These are phyloP conservation scores for Piezodorus guildinii DNA, from an alignment of 1,140 invertebrate species.

Conservation along the genomic window DNA sequence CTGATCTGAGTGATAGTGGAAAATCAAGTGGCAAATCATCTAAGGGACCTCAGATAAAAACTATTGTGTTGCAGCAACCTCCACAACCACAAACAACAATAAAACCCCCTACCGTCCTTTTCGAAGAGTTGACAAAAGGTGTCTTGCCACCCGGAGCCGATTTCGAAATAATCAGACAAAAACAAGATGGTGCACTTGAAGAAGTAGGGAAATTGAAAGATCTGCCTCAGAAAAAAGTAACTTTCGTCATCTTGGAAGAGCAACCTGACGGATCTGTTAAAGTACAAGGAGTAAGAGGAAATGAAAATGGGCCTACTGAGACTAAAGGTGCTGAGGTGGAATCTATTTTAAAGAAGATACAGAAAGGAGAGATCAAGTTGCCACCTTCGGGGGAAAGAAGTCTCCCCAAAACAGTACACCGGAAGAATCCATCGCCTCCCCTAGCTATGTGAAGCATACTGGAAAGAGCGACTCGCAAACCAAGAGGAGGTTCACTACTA, in stretches of 20 bases:
- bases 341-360: slow-evolving; percentile 65
- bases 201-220: slow-evolving; percentile 49
- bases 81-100: slow-evolving; percentile 33
- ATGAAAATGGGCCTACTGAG: slow-evolving; percentile 55
- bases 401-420: slow-evolving; percentile 20
- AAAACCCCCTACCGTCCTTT: slow-evolving; percentile 41
- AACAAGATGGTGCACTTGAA: slow-evolving; percentile 55
- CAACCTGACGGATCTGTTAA: slow-evolving; percentile 70
- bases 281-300: slow-evolving; percentile 63
- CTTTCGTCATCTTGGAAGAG: slow-evolving; percentile 72
- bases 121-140: slow-evolving; percentile 64
- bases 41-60: slow-evolving; percentile 27
- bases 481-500: slow-evolving; percentile 9
- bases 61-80: slow-evolving; percentile 26
- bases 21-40: neutral
- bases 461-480: slow-evolving; percentile 25
- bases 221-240: slow-evolving; percentile 65
- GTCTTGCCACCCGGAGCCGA: slow-evolving; percentile 61
- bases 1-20: neutral
- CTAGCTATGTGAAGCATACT: slow-evolving; percentile 28
- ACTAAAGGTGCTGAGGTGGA: slow-evolving; percentile 56
- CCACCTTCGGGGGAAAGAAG: slow-evolving; percentile 43
- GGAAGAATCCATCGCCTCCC: slow-evolving; percentile 22
- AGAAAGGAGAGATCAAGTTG: slow-evolving; percentile 65
- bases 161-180: slow-evolving; percentile 62